These are phyloP conservation scores for Adelphocoris suturalis DNA, from an alignment of 2,888 invertebrate genomes.

Conservation along the genomic window DNA sequence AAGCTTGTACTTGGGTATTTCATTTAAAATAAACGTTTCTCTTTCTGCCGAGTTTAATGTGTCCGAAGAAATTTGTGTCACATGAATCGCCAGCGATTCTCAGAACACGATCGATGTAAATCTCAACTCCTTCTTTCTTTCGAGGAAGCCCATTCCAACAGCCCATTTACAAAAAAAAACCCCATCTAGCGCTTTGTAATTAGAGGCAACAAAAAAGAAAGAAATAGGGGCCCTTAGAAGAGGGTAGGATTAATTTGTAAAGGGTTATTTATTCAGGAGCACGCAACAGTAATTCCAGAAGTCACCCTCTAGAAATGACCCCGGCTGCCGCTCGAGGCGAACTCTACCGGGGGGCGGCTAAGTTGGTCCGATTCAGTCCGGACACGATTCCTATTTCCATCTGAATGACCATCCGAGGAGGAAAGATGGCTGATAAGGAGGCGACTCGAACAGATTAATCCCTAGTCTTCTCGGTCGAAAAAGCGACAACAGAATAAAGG, in stretches of 20 bases:
- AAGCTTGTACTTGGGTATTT: too few relatives aligned
- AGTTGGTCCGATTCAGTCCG: conserved; percentile 65
- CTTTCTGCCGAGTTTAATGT: not conserved
- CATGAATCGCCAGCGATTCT: not conserved
- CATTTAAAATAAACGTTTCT: too few relatives aligned
- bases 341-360: conserved; percentile 41
- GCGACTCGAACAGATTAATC: conserved; percentile 32
- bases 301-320: conserved; percentile 59
- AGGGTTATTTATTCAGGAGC: conserved; percentile 69
- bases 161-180: conserved; percentile 22
- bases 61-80: not conserved
- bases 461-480: not conserved
- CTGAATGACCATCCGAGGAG: conserved; percentile 53
- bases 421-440: conserved; percentile 62
- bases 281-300: conserved; percentile 66
- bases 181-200: conserved; percentile 41
- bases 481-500: not conserved
- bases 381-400: conserved; percentile 69
- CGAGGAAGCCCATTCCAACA: not conserved
- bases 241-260: conserved; percentile 63
- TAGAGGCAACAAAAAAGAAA: conserved; percentile 27
- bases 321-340: not conserved
- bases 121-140: not conserved
- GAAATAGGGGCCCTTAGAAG: conserved; percentile 1
- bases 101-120: not conserved